Evolutionary conservation across 2,113 vertebrate genomes (phyloP), one percentile per base, ranked within the genome.

Genomic region (Carettochelys insculpta): DNA sequence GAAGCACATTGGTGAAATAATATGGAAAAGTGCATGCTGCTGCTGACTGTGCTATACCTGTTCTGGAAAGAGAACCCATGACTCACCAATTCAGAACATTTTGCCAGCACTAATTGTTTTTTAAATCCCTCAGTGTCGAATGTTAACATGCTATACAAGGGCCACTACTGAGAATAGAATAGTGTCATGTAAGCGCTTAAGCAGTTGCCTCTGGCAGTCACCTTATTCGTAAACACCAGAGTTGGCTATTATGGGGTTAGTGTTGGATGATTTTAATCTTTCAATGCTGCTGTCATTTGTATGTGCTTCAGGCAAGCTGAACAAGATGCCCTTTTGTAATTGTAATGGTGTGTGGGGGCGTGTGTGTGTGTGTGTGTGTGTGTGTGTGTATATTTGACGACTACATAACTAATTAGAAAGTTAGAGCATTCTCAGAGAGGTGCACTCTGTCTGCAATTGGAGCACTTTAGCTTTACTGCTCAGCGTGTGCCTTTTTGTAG

Each of bases 401-500:
- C 3, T 24, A 1, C 1, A 0, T 29, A n/a, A 8, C 43, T 65
- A 0, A 29, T 11, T 54, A 45, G 27, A 51, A 83, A 5, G 1
- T 34, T 0, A 1, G 4, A 31, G 47, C 4, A 1, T 71, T 86
- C n/a, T 19, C 2, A 14, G 77, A 50, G n/a, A 82, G 24, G 0
- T 2, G 0, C 48, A 5, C 43, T 92, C 34, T 58, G 73, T 50
- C 83, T 85, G 38, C 47, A 80, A 38, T 4, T 45, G 65, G 48
- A 77, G 83, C 27, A 11, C 11, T 4, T 1, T 51, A 80, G 1
- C 20, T 91, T 80, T 85, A 19, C 29, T 61, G 2, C 38, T 88
- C 0, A 53, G 45, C 45, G 24, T 6, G 1, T 20, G 5, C 65
- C 71, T 83, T 45, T 25, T 79, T 45, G 81, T 65, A 82, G 80